Percentiles rank a stretch among this genome's conserved stretches.
Evolutionary conservation across 2,888 invertebrate species (phyloP).

Genomic region (Apamea anceps): DNA sequence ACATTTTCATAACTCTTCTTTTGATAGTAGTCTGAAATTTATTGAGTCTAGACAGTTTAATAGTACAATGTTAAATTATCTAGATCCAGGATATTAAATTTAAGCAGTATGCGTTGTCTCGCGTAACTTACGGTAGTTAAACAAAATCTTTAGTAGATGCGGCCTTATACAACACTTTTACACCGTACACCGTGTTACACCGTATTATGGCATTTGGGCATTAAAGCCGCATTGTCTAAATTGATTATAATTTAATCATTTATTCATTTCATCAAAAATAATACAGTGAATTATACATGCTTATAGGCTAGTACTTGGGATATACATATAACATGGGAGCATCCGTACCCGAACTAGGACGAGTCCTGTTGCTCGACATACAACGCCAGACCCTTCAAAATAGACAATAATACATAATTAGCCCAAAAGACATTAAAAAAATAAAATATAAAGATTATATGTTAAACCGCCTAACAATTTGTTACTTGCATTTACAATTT

Average conservation of each 20-base stretch:
- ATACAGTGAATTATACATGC: no score
- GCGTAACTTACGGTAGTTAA: slow-evolving; percentile 1
- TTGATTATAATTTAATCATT: not conserved
- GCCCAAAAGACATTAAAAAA: not conserved
- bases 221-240: not conserved
- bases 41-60: slow-evolving; percentile 52
- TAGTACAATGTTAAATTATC: slow-evolving; percentile 22
- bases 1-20: not conserved
- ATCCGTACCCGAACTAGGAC: not conserved
- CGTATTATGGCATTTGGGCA: not conserved
- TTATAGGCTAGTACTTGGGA: no score
- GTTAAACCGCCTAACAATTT: not conserved
- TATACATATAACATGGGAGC: not conserved
- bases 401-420: not conserved
- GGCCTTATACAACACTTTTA: not conserved
- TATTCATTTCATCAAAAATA: no score
- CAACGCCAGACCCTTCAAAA: not conserved
- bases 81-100: slow-evolving; percentile 7
- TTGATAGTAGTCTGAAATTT: slow-evolving; percentile 22
- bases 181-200: not conserved
- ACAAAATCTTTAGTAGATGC: not conserved
- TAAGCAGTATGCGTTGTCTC: not conserved
- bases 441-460: not conserved
- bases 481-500: not conserved
- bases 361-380: not conserved